Percentiles rank a stretch among this genome's conserved stretches.
These are phyloP conservation scores for Cyrtodaria siliqua DNA, from an alignment of 2,888 invertebrate genomes.

Conservation along the genomic window DNA sequence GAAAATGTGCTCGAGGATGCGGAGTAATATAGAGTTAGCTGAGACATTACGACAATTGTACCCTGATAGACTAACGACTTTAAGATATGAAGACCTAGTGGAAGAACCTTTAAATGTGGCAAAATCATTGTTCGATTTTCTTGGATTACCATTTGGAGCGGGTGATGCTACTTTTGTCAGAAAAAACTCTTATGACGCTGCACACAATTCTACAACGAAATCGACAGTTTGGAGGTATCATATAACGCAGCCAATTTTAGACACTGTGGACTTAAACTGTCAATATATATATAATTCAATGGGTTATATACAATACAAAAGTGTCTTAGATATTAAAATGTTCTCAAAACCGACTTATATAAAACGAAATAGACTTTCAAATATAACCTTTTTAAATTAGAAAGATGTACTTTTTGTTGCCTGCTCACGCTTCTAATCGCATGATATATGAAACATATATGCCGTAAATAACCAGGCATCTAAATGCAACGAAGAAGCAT, in stretches of 20 bases:
- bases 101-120: conserved; percentile 9
- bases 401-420: no score
- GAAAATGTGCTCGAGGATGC: conserved; percentile 44
- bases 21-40: conserved; percentile 14
- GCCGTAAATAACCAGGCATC: no score
- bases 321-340: conserved; percentile 30
- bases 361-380: neutral
- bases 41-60: conserved; percentile 20
- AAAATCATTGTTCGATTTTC: conserved; percentile 30
- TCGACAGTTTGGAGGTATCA: conserved; percentile 31
- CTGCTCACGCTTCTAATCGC: no score
- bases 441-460: no score
- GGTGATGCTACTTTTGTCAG: conserved; percentile 18
- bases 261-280: conserved; percentile 27
- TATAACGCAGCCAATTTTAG: conserved; percentile 15
- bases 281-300: conserved; percentile 12
- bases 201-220: neutral
- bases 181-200: conserved; percentile 6
- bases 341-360: conserved; percentile 10
- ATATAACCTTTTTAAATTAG: no score
- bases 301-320: conserved; percentile 19
- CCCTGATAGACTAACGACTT: conserved; percentile 18
- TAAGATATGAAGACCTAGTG: conserved; percentile 48
- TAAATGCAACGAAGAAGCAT: no score
- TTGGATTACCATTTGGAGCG: conserved; percentile 16